Evolutionary conservation across 1,140 invertebrate genomes (phyloP), one percentile per base, ranked within the genome.

Genomic region (Camponotus pennsylvanicus): DNA sequence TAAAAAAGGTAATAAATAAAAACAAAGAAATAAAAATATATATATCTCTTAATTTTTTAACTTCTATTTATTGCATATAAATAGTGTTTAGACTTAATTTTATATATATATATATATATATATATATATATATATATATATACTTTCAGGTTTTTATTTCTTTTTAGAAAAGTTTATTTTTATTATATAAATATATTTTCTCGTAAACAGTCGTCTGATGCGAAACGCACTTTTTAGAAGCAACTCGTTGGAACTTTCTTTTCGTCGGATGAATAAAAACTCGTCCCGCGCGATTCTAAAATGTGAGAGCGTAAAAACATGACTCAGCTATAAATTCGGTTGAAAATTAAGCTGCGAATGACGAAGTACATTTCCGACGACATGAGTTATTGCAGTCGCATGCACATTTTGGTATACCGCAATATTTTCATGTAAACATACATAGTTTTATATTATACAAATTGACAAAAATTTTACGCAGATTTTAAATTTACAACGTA

Each of bases 231-330:
- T 66, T 82, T 82, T 82, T 73, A 71, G 27, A 73, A 21, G 40
- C 18, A 45, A 45, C 18, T 18, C 67, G 37, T 73, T 75, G 57
- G 21, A 83, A 45, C 27, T 75, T 49, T 63, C 18, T 13, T 83
- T 83, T 83, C 55, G 9, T 49, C 32, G 32, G n/a, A 61, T 37
- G 69, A 61, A 49, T 61, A 83, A 83, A 80, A 83, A 75, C 69
- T 61, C 27, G 69, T 63, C 40, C 4, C 40, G 78, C n/a, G 3
- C 55, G 55, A 61, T 27, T 61, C 8, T 71, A 73, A 70, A 83
- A 83, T 27, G 69, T 59, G 69, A 83, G 69, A 83, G 69, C 69
- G 40, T 75, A 70, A 83, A 83, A 83, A 83, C 69, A 57, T 82
- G 79, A 82, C 79, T 82, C 55, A 69, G 49, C 49, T 52, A 52